phyloP scores from a whole-genome alignment of 2,113 vertebrate species.

The Triplophysa dalaica region DNA sequence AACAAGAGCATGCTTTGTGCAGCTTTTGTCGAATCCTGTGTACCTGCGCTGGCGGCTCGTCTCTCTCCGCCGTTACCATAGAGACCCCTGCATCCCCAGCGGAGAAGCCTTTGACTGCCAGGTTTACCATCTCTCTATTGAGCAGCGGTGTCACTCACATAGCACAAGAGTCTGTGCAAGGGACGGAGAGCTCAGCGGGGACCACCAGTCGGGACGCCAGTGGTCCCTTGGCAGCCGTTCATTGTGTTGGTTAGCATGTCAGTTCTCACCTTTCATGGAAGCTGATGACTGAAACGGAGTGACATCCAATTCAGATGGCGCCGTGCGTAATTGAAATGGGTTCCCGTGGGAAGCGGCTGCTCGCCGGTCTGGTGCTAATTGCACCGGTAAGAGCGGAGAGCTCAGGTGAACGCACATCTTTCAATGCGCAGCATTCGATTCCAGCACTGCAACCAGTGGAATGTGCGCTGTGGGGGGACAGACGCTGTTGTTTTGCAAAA shows the following conservation, averaged over 20 bases:
- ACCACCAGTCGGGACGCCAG: conserved; percentile 27
- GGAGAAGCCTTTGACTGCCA: conserved; percentile 71
- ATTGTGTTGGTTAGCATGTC: conserved; percentile 50
- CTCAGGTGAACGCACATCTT: background rate
- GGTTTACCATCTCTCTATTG: conserved; percentile 65
- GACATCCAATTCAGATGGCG: conserved; percentile 67
- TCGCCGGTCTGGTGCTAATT: conserved; percentile 57
- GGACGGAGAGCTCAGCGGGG: background rate
- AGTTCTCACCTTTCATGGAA: conserved; percentile 59
- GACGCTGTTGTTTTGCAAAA: conserved; percentile 7
- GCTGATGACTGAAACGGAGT: conserved; percentile 63
- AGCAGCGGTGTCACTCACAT: conserved; percentile 66
- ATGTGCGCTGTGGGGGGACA: background rate
- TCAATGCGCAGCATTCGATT: background rate
- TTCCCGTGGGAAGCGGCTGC: conserved; percentile 68
- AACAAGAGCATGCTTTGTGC: conserved; percentile 51
- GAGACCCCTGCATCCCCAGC: conserved; percentile 73
- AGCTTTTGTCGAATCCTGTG: conserved; percentile 67
- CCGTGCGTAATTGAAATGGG: conserved; percentile 70
- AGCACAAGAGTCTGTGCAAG: conserved; percentile 18
- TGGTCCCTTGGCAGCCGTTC: conserved; percentile 65
- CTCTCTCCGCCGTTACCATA: conserved; percentile 75
- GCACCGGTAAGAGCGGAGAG: conserved; percentile 46
- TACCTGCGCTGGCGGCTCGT: conserved; percentile 72
- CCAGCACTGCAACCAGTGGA: background rate